Evolutionary conservation across 2,113 vertebrate genomes (phyloP).

Genomic region (Muntiacus muntjak): DNA sequence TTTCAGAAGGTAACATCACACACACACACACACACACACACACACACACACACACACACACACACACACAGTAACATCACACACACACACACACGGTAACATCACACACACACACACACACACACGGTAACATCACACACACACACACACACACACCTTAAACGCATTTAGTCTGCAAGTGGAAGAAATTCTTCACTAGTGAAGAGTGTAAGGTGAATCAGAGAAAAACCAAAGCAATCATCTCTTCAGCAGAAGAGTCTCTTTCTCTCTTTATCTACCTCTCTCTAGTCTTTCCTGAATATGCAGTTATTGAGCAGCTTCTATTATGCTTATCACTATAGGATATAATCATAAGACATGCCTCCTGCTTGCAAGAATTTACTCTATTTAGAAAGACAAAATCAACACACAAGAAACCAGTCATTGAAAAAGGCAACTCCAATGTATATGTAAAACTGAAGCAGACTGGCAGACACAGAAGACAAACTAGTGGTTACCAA

Average conservation of each 20-base stretch:
- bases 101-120: too few relatives aligned
- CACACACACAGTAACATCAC: neutral
- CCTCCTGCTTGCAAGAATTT: neutral
- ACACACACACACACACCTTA: neutral
- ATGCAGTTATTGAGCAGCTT: neutral
- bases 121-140: neutral
- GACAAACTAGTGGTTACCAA: neutral
- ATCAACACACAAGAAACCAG: neutral
- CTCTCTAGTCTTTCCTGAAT: neutral
- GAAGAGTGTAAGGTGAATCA: neutral
- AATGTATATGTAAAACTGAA: neutral
- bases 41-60: neutral
- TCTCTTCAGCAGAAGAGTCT: neutral
- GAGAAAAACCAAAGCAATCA: conserved; percentile 8
- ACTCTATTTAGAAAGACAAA: conserved; percentile 21
- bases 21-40: neutral
- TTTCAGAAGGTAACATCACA: neutral
- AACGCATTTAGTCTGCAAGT: neutral
- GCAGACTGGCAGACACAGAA: neutral
- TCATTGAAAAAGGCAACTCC: neutral
- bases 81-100: too few relatives aligned
- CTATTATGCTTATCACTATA: neutral
- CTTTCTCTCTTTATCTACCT: neutral
- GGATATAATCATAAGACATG: neutral
- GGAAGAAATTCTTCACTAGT: neutral